phyloP scores from a whole-genome alignment of 2,113 vertebrate genomes.

The Protobothrops flavoviridis region DNA sequence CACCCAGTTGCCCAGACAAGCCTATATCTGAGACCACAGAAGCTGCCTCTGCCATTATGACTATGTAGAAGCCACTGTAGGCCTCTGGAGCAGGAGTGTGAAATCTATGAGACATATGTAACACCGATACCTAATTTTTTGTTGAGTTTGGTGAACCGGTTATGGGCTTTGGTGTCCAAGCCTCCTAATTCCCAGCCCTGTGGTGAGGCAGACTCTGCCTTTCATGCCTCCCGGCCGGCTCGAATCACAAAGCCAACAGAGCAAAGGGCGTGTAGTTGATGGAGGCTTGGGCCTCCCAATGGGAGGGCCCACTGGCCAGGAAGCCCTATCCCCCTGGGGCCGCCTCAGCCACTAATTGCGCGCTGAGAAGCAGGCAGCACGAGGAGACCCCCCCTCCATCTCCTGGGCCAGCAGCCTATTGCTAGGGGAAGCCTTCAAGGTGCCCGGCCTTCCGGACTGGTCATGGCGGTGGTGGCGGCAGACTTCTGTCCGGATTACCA shows the following conservation, averaged over 20 bases:
- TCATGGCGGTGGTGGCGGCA: not conserved
- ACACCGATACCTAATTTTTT: no score
- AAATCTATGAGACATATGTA: not conserved
- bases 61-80: not conserved
- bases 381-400: not conserved
- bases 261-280: not conserved
- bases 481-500: not conserved
- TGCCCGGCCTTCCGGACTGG: not conserved
- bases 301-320: not conserved
- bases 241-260: not conserved
- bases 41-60: not conserved
- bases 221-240: no score
- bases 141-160: no score
- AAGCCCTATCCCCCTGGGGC: not conserved
- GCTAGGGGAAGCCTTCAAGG: not conserved
- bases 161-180: no score
- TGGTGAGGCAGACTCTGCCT: no score
- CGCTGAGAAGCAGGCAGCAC: not conserved
- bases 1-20: not conserved
- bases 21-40: not conserved
- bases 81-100: not conserved
- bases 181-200: no score
- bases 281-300: no score
- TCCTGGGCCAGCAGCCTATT: constrained; percentile 8
- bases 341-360: not conserved